phyloP scores from a whole-genome alignment of 2,113 vertebrate species.

The Mobula birostris region DNA sequence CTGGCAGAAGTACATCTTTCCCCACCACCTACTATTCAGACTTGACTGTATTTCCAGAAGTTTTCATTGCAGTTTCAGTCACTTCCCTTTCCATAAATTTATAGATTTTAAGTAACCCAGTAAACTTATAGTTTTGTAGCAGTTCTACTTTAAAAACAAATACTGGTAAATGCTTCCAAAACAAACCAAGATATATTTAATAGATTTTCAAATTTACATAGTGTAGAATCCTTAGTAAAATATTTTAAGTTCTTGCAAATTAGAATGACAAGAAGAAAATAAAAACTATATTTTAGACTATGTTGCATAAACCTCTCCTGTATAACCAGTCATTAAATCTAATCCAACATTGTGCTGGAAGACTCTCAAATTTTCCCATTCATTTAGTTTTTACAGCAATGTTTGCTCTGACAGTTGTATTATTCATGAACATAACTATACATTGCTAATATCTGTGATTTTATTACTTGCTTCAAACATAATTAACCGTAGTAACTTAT shows the following conservation, averaged over 20 bases:
- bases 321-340: not conserved
- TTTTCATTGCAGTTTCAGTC: not conserved
- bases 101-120: not conserved
- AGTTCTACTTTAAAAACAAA: no score
- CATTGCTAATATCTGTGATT: no score
- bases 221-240: not conserved
- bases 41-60: not conserved
- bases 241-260: not conserved
- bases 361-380: not conserved
- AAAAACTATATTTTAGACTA: not conserved
- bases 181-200: not conserved
- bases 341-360: no score
- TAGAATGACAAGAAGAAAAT: not conserved
- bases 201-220: not conserved
- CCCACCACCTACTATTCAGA: no score
- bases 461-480: not conserved
- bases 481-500: not conserved
- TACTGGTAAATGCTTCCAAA: no score
- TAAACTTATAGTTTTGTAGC: no score
- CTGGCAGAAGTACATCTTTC: no score
- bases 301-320: not conserved
- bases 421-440: no score
- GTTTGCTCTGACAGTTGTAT: no score
- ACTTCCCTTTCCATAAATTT: not conserved
- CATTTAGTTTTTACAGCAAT: not conserved